Conservation (phyloP, 1,140 invertebrate genomes). For the Leucophenga varia region DNA sequence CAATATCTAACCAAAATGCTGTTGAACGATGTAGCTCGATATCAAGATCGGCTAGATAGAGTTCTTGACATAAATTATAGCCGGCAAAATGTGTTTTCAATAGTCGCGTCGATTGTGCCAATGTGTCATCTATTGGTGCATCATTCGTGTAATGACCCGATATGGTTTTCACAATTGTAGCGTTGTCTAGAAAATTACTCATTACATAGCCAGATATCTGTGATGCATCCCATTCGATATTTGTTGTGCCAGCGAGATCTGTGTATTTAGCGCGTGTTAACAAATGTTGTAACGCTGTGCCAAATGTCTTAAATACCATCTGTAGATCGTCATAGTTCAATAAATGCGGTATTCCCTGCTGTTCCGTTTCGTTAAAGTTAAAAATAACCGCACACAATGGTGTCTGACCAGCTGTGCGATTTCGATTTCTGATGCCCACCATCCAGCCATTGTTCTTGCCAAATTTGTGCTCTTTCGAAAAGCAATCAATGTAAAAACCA, state of each 20-base stretch:
- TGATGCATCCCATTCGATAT: constrained; percentile 89
- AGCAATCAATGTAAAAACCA: constrained; percentile 84
- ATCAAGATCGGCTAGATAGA: constrained; percentile 85
- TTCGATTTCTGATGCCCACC: constrained; percentile 68
- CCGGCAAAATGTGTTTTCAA: constrained; percentile 74
- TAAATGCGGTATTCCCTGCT: constrained; percentile 68
- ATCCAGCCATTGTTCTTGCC: constrained; percentile 68
- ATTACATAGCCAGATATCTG: constrained; percentile 79
- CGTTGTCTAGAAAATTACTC: constrained; percentile 77
- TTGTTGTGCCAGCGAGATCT: constrained; percentile 81
- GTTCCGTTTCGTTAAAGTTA: constrained; percentile 70
- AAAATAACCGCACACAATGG: constrained; percentile 81
- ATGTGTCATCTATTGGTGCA: constrained; percentile 67
- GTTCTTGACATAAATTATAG: constrained; percentile 74
- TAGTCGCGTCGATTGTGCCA: constrained; percentile 66
- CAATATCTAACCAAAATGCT: constrained; percentile 79
- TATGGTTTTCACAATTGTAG: constrained; percentile 67
- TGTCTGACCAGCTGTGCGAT: constrained; percentile 61
- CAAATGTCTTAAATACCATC: constrained; percentile 81
- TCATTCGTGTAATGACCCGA: constrained; percentile 74
- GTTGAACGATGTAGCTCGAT: constrained; percentile 76
- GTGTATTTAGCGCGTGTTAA: constrained; percentile 76
- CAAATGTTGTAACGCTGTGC: constrained; percentile 78
- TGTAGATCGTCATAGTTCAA: constrained; percentile 76
- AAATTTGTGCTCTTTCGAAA: constrained; percentile 62